Conservation (phyloP, 2,797 vertebrate genomes). For the Danionella dracula region DNA sequence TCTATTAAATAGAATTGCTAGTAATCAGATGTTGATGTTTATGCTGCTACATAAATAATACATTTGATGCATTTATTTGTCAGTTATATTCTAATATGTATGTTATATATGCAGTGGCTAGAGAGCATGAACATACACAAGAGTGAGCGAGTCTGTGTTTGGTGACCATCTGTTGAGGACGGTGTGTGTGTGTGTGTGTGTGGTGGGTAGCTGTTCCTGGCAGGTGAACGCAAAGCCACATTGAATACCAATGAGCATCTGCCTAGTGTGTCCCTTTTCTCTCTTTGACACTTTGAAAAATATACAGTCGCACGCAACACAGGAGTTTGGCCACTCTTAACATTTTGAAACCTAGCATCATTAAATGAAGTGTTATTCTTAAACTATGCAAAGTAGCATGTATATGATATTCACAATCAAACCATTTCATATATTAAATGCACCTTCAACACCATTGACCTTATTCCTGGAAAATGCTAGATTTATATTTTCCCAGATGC, state of each 20-base stretch:
- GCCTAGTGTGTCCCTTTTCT: not conserved
- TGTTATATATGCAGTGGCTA: slow-evolving; percentile 33
- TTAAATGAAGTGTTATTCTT: not conserved
- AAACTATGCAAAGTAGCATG: not conserved
- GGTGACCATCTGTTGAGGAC: slow-evolving; percentile 76
- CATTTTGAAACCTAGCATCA: slow-evolving; percentile 3
- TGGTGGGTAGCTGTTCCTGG: slow-evolving; percentile 77
- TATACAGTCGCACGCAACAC: slow-evolving; percentile 18
- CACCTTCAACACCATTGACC: not conserved
- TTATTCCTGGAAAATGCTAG: not conserved
- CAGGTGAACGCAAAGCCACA: slow-evolving; percentile 86
- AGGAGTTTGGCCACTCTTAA: not conserved
- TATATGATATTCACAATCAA: not conserved
- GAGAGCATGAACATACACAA: slow-evolving; percentile 45
- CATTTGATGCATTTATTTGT: slow-evolving; percentile 22
- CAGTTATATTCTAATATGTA: slow-evolving; percentile 26
- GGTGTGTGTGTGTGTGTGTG: no score
- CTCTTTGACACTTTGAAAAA: slow-evolving; percentile 9
- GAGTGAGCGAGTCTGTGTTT: slow-evolving; percentile 51
- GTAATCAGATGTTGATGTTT: no score
- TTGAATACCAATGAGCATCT: slow-evolving; percentile 89
- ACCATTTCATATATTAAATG: not conserved
- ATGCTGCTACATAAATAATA: no score
- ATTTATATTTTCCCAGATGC: not conserved
- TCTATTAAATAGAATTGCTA: no score